phyloP scores from a whole-genome alignment of 2,888 invertebrate species.

The Agrilus cyanescens region DNA sequence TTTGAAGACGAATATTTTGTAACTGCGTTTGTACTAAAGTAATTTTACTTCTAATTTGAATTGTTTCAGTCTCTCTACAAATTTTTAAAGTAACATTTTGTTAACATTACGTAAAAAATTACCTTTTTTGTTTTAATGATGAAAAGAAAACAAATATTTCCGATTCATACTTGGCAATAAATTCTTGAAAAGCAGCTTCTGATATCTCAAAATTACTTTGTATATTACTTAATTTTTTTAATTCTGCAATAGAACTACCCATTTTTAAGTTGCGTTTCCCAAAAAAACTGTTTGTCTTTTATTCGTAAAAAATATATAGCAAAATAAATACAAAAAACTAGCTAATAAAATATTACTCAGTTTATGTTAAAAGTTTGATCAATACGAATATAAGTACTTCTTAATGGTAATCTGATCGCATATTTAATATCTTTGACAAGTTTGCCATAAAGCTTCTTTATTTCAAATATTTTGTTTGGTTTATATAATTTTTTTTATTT shows the following conservation, averaged over 20 bases:
- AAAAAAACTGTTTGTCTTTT: neutral
- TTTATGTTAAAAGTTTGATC: too few species aligned
- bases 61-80: neutral
- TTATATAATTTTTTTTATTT: too few species aligned
- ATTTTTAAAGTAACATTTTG: too few species aligned
- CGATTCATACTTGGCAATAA: conserved; percentile 16
- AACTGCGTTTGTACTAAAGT: conserved; percentile 13
- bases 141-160: too few species aligned
- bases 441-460: too few species aligned
- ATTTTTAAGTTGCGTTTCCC: conserved; percentile 1
- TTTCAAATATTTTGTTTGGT: too few species aligned
- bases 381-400: too few species aligned
- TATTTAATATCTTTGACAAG: too few species aligned
- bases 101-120: too few species aligned
- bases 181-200: conserved; percentile 16
- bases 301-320: neutral
- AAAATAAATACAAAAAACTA: neutral
- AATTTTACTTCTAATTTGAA: neutral
- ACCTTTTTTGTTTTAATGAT: too few species aligned
- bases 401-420: too few species aligned
- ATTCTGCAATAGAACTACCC: conserved; percentile 15
- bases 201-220: conserved; percentile 24
- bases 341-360: neutral
- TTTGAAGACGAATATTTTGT: conserved; percentile 12
- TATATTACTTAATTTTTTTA: conserved; percentile 22